Conservation (phyloP, 2,113 vertebrate species). For the Irena cyanogastra region DNA sequence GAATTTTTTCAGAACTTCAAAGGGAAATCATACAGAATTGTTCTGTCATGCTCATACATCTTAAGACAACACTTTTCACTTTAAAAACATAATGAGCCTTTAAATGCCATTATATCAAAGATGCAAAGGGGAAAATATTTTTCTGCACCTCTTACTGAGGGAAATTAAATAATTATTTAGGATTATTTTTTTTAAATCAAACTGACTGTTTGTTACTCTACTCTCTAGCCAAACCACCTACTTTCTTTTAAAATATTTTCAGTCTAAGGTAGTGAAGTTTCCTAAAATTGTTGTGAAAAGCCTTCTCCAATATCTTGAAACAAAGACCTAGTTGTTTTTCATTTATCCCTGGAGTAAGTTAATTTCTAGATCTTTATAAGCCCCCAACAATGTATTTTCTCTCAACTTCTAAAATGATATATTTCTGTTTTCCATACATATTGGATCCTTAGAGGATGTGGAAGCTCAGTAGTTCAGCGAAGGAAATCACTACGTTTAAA, state of each 20-base stretch:
- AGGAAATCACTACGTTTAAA: not conserved
- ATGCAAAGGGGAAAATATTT: not conserved
- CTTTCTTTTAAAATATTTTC: not conserved
- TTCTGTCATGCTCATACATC: constrained; percentile 19
- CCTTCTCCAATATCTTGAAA: not conserved
- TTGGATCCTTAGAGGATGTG: not conserved
- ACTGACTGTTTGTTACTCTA: not conserved
- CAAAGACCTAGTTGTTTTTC: not conserved
- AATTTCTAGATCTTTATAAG: not conserved
- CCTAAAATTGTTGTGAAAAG: not conserved
- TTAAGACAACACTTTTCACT: constrained; percentile 22
- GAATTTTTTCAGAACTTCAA: constrained; percentile 6
- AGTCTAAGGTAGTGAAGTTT: not conserved
- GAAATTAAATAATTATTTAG: not conserved
- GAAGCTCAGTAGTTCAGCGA: not conserved
- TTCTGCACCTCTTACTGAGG: not conserved
- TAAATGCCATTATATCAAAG: constrained; percentile 1
- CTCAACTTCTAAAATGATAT: not conserved
- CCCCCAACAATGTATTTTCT: not conserved
- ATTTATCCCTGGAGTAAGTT: not conserved
- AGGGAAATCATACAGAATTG: not conserved
- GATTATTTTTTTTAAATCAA: not conserved
- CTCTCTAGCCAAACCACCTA: not conserved
- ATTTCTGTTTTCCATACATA: not conserved
- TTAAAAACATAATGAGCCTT: constrained; percentile 29